phyloP scores from a whole-genome alignment of 2,113 vertebrate species.

The Amphiprion ocellaris region DNA sequence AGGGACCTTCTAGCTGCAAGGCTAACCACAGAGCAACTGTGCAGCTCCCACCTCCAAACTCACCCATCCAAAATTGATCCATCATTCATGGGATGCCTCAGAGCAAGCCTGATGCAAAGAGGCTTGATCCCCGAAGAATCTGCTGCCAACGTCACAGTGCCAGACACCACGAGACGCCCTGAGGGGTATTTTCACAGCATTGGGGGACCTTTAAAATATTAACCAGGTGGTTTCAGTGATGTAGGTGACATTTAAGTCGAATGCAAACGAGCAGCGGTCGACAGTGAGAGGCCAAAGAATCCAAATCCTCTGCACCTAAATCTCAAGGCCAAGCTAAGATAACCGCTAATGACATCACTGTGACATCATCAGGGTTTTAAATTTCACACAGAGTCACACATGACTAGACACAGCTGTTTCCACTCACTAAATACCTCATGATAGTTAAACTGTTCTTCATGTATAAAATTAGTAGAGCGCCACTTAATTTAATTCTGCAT shows the following conservation, averaged over 20 bases:
- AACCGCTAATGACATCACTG: background rate
- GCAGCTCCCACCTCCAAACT: no score
- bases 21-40: no score
- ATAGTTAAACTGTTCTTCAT: background rate
- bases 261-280: background rate
- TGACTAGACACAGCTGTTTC: background rate
- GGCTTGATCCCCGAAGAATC: no score
- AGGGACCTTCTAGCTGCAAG: no score
- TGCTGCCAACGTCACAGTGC: no score
- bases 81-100: no score
- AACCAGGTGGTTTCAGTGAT: no score
- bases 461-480: background rate
- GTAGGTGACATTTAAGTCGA: background rate
- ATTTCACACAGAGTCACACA: background rate
- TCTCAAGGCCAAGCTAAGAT: background rate
- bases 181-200: no score
- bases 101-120: no score
- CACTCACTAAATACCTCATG: background rate
- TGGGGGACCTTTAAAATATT: no score
- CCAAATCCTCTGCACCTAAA: background rate
- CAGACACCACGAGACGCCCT: no score
- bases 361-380: slow-evolving; percentile 11
- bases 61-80: no score
- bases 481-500: background rate
- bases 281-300: background rate